Base-by-base conservation (phyloP, 1,140 invertebrate genomes). In the Lordiphosa clarofinis region DNA sequence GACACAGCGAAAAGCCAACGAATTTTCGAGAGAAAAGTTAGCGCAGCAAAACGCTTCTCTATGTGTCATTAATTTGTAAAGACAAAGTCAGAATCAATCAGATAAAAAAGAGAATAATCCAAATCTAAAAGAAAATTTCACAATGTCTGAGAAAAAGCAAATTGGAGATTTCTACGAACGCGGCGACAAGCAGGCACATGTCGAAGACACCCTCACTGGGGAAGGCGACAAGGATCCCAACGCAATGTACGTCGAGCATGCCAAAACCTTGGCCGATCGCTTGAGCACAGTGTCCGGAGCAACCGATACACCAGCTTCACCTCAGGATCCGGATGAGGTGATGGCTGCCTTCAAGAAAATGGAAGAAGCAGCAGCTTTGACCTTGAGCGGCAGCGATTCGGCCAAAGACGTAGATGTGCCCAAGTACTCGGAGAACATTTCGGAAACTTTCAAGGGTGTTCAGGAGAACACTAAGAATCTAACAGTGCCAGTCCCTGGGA, bases 161-260 rank as follows among this genome's bases (percentile, higher is more conserved):
- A 88, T 74, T 31, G 78, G 76, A 73, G 91, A 91, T 72, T 91
- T 91, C 39, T 88, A 89, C 39, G 89, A 90, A 56, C 65, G 58
- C 10, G 56, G 78, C 19, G 44, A 40, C 48, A 68, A 73, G 15
- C 15, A 62, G 24, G 60, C 40, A 15, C 58, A 50, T 13, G 43
- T 43, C 19, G 31, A 69, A 4, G 59, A 69, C 39, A 44, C 15
- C 6, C 56, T 3, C 15, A 15, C 15, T 3, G 15, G 15, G 1
- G 15, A 15, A 15, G 15, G 3, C 28, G 46, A 24, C 9, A 42
- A 57, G 8, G 81, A 88, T 58, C 71, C 69, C 3, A 56, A 62
- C 49, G 84, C 73, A 56, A 87, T 89, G 70, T 86, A 88, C 44
- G 54, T 87, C 43, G 86, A 88, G 28, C 88, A 89, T 54, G 86